A percentile compares a stretch with the other conserved stretches of the same genome.
phyloP scores from a whole-genome alignment of 2,797 vertebrate species.

The Miichthys miiuy region DNA sequence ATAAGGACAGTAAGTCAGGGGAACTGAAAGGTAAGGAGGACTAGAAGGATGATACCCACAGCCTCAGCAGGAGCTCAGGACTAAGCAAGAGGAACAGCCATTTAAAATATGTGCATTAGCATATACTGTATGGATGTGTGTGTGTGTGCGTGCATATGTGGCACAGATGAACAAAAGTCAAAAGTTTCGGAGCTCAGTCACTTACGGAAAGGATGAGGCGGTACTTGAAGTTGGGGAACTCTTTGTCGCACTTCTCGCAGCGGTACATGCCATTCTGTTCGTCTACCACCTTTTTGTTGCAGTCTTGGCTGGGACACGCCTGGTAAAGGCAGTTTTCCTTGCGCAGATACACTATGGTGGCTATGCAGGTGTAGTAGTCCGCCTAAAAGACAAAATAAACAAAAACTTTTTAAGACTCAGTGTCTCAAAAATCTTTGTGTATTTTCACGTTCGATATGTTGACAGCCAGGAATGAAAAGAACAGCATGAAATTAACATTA shows the following conservation, averaged over 20 bases:
- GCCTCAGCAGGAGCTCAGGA: conserved; percentile 13
- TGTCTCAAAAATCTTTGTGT: conserved; percentile 1
- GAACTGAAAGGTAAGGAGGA: conserved; percentile 1
- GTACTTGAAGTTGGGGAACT: conserved; percentile 97
- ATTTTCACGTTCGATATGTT: conserved; percentile 25
- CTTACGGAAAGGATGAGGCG: conserved; percentile 97
- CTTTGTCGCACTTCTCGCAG: conserved; percentile 97
- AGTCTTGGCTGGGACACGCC: conserved; percentile 94
- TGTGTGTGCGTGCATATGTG: background rate
- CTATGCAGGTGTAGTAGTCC: conserved; percentile 94
- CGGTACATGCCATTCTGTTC: conserved; percentile 96
- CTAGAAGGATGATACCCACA: background rate
- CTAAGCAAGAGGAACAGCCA: background rate
- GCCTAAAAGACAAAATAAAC: conserved; percentile 80
- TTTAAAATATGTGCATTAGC: conserved; percentile 8
- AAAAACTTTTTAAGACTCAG: background rate
- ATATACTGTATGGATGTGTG: conserved; percentile 5
- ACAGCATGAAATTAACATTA: conserved; percentile 46
- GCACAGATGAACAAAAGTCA: background rate
- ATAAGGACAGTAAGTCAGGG: conserved; percentile 7
- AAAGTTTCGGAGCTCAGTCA: conserved; percentile 45
- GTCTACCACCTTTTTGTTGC: conserved; percentile 98
- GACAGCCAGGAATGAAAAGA: conserved; percentile 14
- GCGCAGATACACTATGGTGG: conserved; percentile 92
- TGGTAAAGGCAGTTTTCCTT: conserved; percentile 98